These are phyloP conservation scores for Acheta domesticus DNA, from an alignment of 2,888 invertebrate species.

Conservation along the genomic window DNA sequence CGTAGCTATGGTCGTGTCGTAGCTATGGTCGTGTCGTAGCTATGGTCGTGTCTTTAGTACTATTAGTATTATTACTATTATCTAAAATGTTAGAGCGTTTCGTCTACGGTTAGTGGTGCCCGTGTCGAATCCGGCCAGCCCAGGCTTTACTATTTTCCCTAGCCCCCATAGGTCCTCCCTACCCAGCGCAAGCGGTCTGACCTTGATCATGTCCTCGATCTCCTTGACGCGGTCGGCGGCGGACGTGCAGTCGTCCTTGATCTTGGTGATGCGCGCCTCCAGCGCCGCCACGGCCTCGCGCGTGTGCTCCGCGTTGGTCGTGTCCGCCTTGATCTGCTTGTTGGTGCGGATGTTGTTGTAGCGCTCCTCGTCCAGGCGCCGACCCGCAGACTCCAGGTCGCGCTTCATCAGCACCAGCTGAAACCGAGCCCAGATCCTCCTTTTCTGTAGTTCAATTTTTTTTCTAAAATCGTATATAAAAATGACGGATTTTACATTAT, in stretches of 20 bases:
- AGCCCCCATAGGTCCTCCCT: no score
- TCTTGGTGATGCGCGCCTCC: constrained; percentile 52
- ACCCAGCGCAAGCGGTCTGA: neutral
- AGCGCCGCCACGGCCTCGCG: constrained; percentile 40
- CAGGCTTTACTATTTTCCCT: no score
- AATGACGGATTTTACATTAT: no score
- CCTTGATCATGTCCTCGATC: constrained; percentile 54
- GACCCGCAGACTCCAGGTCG: constrained; percentile 39
- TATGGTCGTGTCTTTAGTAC: no score
- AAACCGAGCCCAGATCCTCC: neutral
- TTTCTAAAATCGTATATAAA: no score
- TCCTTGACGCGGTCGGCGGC: constrained; percentile 58
- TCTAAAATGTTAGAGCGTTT: no score
- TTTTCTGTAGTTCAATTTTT: no score
- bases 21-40: no score
- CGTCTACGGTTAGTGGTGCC: no score
- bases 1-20: no score
- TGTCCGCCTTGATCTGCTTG: constrained; percentile 38
- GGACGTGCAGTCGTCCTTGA: constrained; percentile 48
- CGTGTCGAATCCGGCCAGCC: no score
- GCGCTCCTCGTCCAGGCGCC: constrained; percentile 44
- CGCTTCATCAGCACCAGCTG: neutral
- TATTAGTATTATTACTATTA: no score
- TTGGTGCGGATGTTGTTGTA: constrained; percentile 40
- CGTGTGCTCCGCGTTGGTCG: constrained; percentile 46